These are phyloP conservation scores for Adelosebastes latens DNA, from an alignment of 2,797 vertebrate species.

Conservation along the genomic window DNA sequence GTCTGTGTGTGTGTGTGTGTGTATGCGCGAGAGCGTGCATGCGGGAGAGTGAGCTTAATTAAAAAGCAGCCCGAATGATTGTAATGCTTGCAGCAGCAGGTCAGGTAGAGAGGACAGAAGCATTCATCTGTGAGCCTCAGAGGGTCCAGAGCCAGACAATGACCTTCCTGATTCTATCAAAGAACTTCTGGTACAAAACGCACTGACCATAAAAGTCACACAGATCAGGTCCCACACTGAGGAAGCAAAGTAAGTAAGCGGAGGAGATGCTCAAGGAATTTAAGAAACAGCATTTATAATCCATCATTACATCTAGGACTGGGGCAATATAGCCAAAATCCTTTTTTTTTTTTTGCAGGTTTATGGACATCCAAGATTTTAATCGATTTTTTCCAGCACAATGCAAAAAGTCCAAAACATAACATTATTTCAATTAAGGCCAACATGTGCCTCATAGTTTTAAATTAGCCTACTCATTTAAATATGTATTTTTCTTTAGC, in stretches of 20 bases:
- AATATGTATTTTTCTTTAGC: background rate
- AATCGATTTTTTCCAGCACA: background rate
- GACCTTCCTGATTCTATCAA: constrained; percentile 67
- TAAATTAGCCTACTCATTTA: background rate
- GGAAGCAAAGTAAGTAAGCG: constrained; percentile 12
- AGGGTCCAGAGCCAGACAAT: constrained; percentile 64
- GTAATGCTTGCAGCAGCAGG: constrained; percentile 65
- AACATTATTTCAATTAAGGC: background rate
- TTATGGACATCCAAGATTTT: background rate
- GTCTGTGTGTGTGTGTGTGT: background rate
- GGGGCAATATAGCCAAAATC: background rate
- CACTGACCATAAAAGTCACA: constrained; percentile 49
- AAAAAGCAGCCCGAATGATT: constrained; percentile 68
- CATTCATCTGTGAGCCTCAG: constrained; percentile 73
- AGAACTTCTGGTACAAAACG: constrained; percentile 64
- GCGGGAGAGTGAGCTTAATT: constrained; percentile 67
- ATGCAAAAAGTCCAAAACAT: background rate
- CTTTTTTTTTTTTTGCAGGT: background rate
- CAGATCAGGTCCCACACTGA: constrained; percentile 38
- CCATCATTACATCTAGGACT: background rate
- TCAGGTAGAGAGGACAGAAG: constrained; percentile 68
- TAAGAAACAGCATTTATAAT: background rate
- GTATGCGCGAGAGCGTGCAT: constrained; percentile 4
- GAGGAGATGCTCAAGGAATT: background rate
- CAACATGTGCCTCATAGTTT: background rate